Conservation (phyloP, 2,888 invertebrate genomes). For the Drosophila atroscutellata region DNA sequence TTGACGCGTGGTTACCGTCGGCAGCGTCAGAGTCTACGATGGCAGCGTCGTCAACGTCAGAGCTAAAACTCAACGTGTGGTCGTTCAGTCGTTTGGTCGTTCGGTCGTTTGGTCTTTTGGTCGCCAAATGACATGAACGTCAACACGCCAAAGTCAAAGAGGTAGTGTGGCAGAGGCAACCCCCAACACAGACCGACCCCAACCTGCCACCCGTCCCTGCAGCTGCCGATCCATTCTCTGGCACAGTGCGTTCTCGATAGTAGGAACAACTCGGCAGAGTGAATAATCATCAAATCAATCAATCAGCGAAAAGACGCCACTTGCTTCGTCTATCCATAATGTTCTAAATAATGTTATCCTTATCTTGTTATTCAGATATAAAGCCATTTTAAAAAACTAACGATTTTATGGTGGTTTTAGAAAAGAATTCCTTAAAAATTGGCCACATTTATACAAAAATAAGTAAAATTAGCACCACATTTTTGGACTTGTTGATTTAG, state of each 20-base stretch:
- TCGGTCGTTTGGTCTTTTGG: slow-evolving; percentile 49
- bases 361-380: no score
- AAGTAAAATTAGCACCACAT: background rate
- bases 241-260: background rate
- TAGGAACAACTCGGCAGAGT: background rate
- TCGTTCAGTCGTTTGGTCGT: slow-evolving; percentile 41
- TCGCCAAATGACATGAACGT: slow-evolving; percentile 48
- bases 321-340: background rate
- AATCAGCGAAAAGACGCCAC: background rate
- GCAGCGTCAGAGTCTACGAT: slow-evolving; percentile 12
- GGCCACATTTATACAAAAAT: background rate
- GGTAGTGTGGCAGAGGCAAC: background rate
- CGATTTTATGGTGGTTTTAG: no score
- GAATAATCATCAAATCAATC: background rate
- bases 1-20: slow-evolving; percentile 28
- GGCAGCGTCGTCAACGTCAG: slow-evolving; percentile 1
- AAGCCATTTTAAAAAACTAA: no score
- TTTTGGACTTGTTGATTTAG: background rate
- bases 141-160: slow-evolving; percentile 28
- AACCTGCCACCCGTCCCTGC: background rate
- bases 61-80: slow-evolving; percentile 20
- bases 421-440: no score
- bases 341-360: background rate
- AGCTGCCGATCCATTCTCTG: background rate
- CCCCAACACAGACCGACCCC: background rate